A percentile compares a stretch with the other conserved stretches of the same genome.
phyloP scores from a whole-genome alignment of 2,888 invertebrate species.

The Agriopis aurantiaria region DNA sequence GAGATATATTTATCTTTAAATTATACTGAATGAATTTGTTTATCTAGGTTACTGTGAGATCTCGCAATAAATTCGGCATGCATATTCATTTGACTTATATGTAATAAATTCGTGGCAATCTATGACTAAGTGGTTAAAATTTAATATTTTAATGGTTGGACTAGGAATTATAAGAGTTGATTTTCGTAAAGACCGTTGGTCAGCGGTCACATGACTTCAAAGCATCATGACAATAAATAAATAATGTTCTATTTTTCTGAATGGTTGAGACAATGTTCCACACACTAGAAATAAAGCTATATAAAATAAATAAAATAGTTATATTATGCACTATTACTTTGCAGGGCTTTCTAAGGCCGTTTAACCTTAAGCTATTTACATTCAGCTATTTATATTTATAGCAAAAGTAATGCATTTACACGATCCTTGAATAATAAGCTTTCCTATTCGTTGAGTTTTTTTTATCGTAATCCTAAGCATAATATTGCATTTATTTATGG shows the following conservation, averaged over 20 bases:
- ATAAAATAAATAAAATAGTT: slow-evolving; percentile 15
- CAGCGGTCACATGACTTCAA: slow-evolving; percentile 56
- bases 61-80: slow-evolving; percentile 44
- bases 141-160: slow-evolving; percentile 47
- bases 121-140: slow-evolving; percentile 37
- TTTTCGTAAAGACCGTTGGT: slow-evolving; percentile 50
- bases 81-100: slow-evolving; percentile 34
- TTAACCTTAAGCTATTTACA: slow-evolving; percentile 43
- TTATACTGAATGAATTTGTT: slow-evolving; percentile 47
- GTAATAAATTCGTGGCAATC: slow-evolving; percentile 33
- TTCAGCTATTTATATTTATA: slow-evolving; percentile 47
- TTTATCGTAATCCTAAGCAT: slow-evolving; percentile 67
- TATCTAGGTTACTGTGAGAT: slow-evolving; percentile 30
- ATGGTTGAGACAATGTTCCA: slow-evolving; percentile 48
- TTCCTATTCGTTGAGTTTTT: slow-evolving; percentile 62
- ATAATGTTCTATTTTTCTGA: slow-evolving; percentile 75
- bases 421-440: slow-evolving; percentile 65
- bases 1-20: slow-evolving; percentile 61
- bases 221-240: slow-evolving; percentile 82
- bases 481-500: slow-evolving; percentile 61
- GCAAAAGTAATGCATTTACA: slow-evolving; percentile 70
- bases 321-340: slow-evolving; percentile 30
- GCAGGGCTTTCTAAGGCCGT: slow-evolving; percentile 45
- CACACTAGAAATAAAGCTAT: slow-evolving; percentile 35
- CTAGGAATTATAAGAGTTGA: slow-evolving; percentile 52